Conservation (phyloP, 2,797 vertebrate species). For the Urophycis tenuis region DNA sequence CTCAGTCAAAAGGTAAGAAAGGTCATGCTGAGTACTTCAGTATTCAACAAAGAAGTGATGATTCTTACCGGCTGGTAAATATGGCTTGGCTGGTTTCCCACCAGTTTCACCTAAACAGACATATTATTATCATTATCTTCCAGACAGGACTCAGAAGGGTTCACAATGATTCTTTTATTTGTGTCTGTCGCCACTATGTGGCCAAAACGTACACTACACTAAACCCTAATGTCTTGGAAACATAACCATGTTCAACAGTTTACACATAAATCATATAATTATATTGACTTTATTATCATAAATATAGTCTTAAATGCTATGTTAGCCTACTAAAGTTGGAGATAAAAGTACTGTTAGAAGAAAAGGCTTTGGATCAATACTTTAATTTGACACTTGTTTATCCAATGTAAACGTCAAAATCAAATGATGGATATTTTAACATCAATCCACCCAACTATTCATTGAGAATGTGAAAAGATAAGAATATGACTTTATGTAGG, state of each 20-base stretch:
- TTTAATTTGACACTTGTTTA: constrained; percentile 37
- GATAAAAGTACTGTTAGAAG: neutral
- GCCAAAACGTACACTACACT: constrained; percentile 4
- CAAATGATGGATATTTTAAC: neutral
- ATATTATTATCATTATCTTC: neutral
- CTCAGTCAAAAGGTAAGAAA: neutral
- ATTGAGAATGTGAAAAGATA: neutral
- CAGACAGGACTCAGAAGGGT: neutral
- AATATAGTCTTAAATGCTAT: no score
- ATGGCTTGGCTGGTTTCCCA: constrained; percentile 58
- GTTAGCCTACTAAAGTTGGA: constrained; percentile 30
- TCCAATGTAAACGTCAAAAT: neutral
- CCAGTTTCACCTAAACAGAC: constrained; percentile 46
- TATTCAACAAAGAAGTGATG: neutral
- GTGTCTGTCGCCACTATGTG: constrained; percentile 51
- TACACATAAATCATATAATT: neutral
- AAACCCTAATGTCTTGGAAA: neutral
- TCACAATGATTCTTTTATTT: neutral
- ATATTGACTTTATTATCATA: neutral
- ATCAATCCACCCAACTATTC: neutral
- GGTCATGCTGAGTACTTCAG: neutral
- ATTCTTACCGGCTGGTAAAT: constrained; percentile 49
- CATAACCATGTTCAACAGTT: neutral
- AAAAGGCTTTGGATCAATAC: constrained; percentile 19
- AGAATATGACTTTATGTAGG: neutral